Evolutionary conservation across 2,797 vertebrate species (phyloP), one percentile per base, ranked within the genome.

Genomic region (Microctenopoma steveboyesi): DNA sequence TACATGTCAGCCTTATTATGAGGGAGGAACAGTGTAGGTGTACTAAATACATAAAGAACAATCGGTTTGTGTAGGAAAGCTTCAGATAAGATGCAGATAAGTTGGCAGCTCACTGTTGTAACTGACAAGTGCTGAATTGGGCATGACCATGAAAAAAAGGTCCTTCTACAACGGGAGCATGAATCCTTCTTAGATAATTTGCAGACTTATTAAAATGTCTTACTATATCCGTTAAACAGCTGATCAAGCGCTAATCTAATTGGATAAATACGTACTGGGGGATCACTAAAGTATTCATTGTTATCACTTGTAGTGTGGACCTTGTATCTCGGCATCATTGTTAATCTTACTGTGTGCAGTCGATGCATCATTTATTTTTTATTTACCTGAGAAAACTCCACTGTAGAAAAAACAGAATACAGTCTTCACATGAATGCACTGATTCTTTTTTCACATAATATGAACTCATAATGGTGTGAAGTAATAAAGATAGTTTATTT

Each of bases 71-170:
- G 28, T 12, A 15, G 4, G 8, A 8, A 40, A 27, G 16, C 12
- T 15, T 46, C 27, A 54, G 9, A 18, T 10, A 37, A 37, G 8
- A 37, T 10, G 8, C 10, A 25, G 5, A 22, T 22, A 22, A n/a
- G 14, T 18, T 50, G 27, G 62, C 52, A 45, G 22, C 25, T 42
- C 27, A 30, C 70, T 33, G 58, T 40, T 25, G 50, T 50, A 25
- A 60, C 15, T 48, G 49, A 25, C 35, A 33, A 25, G 15, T 39
- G 40, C 7, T 59, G 2, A 48, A 14, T 30, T 27, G 33, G 25
- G 5, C 4, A 1, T 7, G 12, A 27, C 27, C n/a, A 22, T 46
- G 27, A 37, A 7, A 35, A 43, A 7, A 40, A 9, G 33, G 53
- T 67, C 3, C 30, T 53, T 28, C 25, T 11, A 57, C 4, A n/a